Evolutionary conservation across 1,140 invertebrate species (phyloP), one percentile per base, ranked within the genome.

Genomic region (Helicoverpa zea): DNA sequence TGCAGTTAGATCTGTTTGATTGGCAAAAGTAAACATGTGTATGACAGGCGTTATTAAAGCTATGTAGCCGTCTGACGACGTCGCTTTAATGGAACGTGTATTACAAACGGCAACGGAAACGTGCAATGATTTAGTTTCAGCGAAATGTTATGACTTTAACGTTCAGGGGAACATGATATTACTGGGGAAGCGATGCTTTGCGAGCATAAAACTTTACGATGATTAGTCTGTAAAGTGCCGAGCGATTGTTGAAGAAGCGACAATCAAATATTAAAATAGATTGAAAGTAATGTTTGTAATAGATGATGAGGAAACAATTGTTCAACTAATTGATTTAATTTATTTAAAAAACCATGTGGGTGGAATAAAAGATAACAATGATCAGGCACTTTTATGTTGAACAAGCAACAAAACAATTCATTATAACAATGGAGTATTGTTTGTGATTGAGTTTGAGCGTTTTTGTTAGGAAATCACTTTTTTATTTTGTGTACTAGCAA

Each of bases 401-500:
- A 86, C 88, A 86, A 74, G 74, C 87, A 87, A 89, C 83, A 86
- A 90, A 90, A 87, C 87, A 88, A 90, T 90, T 88, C 87, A 89
- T 89, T 88, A 87, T 80, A 87, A 92, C 91, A 93, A 93, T 93
- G 84, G 91, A 66, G 84, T 81, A 93, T 93, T 93, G 91, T 93
- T 92, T 90, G 84, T 90, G 88, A 88, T 90, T 87, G 81, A 85
- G 86, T 77, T 84, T 85, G 76, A 86, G 63, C 29, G 78, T 86
- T 87, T 89, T 91, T 88, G 85, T 87, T 84, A 70, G 73, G 87
- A 83, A 87, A 88, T 90, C 84, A 87, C 83, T 79, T 79, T 87
- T 88, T 83, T 86, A 86, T 87, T 23, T 86, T 86, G 82, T 86
- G 83, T 81, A 86, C 81, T 12, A 86, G 78, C 73, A 56, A 86